These are phyloP conservation scores for Hymenopus coronatus DNA, from an alignment of 2,888 invertebrate species.

Conservation along the genomic window DNA sequence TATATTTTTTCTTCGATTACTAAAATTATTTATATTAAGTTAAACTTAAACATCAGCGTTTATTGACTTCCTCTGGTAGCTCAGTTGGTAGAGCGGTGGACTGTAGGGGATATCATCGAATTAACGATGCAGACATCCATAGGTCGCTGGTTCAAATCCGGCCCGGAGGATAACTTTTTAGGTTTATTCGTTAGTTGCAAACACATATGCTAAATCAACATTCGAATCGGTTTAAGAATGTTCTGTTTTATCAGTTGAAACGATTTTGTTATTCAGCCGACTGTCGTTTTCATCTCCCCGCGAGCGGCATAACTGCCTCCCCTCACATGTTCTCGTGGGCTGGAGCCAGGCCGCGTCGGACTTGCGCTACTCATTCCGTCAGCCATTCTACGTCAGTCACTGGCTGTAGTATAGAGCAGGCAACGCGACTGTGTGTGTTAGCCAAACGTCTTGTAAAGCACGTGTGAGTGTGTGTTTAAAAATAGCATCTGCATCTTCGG, in stretches of 20 bases:
- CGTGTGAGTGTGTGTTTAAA: neutral
- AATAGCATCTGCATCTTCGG: neutral
- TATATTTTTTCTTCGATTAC: too few relatives aligned
- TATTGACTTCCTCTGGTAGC: too few relatives aligned
- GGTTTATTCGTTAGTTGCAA: too few relatives aligned
- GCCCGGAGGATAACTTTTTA: neutral
- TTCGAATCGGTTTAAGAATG: too few relatives aligned
- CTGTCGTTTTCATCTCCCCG: neutral
- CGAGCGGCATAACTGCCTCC: neutral
- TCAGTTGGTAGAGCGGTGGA: neutral
- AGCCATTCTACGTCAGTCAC: neutral
- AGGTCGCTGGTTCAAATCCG: neutral
- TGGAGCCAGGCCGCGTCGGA: neutral
- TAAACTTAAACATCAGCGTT: too few relatives aligned
- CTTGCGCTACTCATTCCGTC: neutral
- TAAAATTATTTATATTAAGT: too few relatives aligned
- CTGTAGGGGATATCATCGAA: neutral
- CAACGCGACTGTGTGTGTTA: neutral
- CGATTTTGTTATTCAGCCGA: neutral
- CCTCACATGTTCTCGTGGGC: slow-evolving; percentile 1
- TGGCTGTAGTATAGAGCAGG: neutral
- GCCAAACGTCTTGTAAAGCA: neutral
- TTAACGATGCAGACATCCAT: neutral
- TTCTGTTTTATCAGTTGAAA: too few relatives aligned
- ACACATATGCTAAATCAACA: too few relatives aligned